A percentile compares a stretch with the other conserved stretches of the same genome.
Conservation (phyloP, 2,113 vertebrate genomes). For the Canis aureus region DNA sequence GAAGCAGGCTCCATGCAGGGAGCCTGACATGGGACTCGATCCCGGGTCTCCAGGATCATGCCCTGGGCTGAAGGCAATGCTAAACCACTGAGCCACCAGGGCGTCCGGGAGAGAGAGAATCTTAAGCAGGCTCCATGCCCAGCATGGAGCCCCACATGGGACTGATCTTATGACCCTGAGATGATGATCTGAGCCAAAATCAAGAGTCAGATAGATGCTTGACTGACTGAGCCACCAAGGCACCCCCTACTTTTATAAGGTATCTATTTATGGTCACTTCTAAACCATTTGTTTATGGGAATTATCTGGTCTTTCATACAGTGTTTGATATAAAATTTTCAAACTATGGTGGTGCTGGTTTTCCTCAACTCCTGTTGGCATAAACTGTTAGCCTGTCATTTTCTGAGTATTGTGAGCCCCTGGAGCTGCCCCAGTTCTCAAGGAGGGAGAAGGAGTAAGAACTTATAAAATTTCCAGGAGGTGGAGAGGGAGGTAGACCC, state of each 20-base stretch:
- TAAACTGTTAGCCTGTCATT: background rate
- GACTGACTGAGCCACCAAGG: background rate
- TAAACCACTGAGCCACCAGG: too few species aligned
- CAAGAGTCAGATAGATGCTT: background rate
- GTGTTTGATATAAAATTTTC: background rate
- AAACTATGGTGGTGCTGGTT: background rate
- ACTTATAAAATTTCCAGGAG: background rate
- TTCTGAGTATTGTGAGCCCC: background rate
- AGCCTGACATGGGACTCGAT: background rate
- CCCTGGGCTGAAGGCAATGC: too few species aligned
- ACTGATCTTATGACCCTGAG: background rate
- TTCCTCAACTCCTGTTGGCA: background rate
- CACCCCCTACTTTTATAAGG: background rate
- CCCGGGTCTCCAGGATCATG: background rate
- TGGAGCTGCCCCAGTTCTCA: background rate
- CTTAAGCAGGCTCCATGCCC: too few species aligned
- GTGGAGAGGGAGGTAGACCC: background rate
- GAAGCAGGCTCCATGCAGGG: too few species aligned
- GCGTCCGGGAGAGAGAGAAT: too few species aligned
- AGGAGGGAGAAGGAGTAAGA: background rate
- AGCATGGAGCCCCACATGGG: too few species aligned
- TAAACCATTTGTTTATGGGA: slow-evolving; percentile 8
- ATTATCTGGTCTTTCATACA: background rate
- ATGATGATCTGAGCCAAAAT: background rate
- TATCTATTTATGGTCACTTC: background rate